Evolutionary conservation across 2,888 invertebrate species (phyloP).

Genomic region (Nemotelus nigrinus): DNA sequence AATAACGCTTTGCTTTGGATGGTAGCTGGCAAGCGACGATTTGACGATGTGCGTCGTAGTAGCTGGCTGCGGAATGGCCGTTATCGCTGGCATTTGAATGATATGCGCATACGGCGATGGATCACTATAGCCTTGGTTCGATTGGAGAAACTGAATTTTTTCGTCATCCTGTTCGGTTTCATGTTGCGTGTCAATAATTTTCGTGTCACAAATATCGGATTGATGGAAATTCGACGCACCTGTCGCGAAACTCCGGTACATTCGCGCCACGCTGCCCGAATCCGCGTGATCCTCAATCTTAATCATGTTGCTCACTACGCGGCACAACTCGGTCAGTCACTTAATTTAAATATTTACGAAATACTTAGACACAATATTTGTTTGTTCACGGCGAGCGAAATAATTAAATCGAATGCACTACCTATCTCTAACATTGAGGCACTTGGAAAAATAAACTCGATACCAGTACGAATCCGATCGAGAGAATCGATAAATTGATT

Average conservation of each 20-base stretch:
- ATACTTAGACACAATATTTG: neutral
- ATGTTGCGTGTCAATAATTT: constrained; percentile 51
- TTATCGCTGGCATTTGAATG: constrained; percentile 52
- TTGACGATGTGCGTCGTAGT: constrained; percentile 37
- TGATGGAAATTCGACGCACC: constrained; percentile 53
- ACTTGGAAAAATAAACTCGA: constrained; percentile 41
- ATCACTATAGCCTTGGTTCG: constrained; percentile 44
- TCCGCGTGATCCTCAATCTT: constrained; percentile 51
- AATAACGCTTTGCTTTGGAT: constrained; percentile 30
- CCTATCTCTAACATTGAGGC: constrained; percentile 6
- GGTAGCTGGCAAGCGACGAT: neutral
- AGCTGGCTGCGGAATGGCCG: constrained; percentile 48
- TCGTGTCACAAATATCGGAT: constrained; percentile 54
- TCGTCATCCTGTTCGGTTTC: neutral
- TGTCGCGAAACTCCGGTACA: constrained; percentile 58
- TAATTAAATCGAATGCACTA: constrained; percentile 25
- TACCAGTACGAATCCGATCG: constrained; percentile 12
- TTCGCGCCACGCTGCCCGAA: constrained; percentile 42
- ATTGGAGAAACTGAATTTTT: constrained; percentile 17
- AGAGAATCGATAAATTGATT: neutral
- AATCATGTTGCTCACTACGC: constrained; percentile 47
- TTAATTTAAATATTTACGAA: constrained; percentile 20
- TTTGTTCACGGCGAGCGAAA: constrained; percentile 6
- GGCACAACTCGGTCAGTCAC: neutral
- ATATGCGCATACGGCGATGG: constrained; percentile 29